Evolutionary conservation across 2,113 vertebrate species (phyloP).

Genomic region (Sula dactylatra): DNA sequence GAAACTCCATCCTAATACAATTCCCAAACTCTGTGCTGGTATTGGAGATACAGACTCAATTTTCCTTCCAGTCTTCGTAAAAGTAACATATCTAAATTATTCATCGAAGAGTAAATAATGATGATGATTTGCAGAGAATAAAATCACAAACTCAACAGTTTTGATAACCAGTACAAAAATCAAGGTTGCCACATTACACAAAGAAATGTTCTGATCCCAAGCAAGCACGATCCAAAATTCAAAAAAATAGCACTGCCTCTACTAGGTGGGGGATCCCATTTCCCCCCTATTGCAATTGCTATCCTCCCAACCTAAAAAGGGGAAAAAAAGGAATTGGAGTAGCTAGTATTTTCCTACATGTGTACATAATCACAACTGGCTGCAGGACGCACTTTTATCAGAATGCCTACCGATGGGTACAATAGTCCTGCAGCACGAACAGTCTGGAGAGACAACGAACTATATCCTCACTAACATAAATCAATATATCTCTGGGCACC

Average conservation of each 20-base stretch:
- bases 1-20: constrained; percentile 54
- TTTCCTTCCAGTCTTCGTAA: constrained; percentile 33
- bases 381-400: not conserved
- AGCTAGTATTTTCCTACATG: not conserved
- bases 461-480: not conserved
- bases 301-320: not conserved
- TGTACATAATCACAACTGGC: not conserved
- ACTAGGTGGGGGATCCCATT: not conserved
- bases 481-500: not conserved
- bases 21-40: constrained; percentile 54
- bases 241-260: not conserved
- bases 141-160: constrained; percentile 50
- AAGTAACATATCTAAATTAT: constrained; percentile 58
- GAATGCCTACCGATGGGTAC: not conserved
- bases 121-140: constrained; percentile 21
- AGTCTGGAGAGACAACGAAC: not conserved
- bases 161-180: constrained; percentile 10
- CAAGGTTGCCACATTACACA: constrained; percentile 16
- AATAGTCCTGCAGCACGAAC: not conserved
- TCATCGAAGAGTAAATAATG: constrained; percentile 43
- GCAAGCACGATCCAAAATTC: not conserved
- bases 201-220: constrained; percentile 7
- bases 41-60: constrained; percentile 26
- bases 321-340: not conserved
- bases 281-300: not conserved